Base-by-base conservation (phyloP, 2,888 invertebrate species). In the Pharmacophagus antenor region DNA sequence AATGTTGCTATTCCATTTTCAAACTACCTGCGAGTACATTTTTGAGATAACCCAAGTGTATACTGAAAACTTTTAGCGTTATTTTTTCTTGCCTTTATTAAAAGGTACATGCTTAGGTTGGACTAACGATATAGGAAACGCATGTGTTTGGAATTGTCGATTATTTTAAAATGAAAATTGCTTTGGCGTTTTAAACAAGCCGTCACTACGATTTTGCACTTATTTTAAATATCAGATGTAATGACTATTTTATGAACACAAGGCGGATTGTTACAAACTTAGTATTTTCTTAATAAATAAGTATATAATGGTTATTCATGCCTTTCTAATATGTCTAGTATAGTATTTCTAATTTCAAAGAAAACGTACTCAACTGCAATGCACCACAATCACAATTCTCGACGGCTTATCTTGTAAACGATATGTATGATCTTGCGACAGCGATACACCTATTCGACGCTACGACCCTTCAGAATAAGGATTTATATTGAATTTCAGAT, bases 341-440 rank as follows among this genome's bases (percentile, higher is more conserved):
- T n/a, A n/a, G n/a, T n/a, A n/a, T n/a, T 8, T 15, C 15, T 41
- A 41, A 41, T 18, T 37, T 52, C 37, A 22, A 23, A 18, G 2
- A 50, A 51, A 44, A 57, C 21, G 17, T 42, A 20, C n/a, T 46
- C 12, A 46, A 31, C 44, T 51, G 56, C 49, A 56, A 42, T 50
- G 56, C 56, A 51, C 23, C 44, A 37, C 22, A 37, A 37, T 37
- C 15, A 52, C 37, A 52, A 23, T 37, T 22, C 51, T 22, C 22
- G n/a, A 52, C 21, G 17, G 50, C 46, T 52, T 52, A 58, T 58
- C 57, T 51, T 52, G 31, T 51, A 57, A 57, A 51, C 44, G 25
- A 46, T 58, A 52, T n/a, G 46, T 52, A 58, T 21, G 46, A 58
- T 58, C 57, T 57, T 51, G 25, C 49, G 57, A 51, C 57, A 57